Evolutionary conservation across 2,113 vertebrate species (phyloP).

Genomic region (Silurus asotus): DNA sequence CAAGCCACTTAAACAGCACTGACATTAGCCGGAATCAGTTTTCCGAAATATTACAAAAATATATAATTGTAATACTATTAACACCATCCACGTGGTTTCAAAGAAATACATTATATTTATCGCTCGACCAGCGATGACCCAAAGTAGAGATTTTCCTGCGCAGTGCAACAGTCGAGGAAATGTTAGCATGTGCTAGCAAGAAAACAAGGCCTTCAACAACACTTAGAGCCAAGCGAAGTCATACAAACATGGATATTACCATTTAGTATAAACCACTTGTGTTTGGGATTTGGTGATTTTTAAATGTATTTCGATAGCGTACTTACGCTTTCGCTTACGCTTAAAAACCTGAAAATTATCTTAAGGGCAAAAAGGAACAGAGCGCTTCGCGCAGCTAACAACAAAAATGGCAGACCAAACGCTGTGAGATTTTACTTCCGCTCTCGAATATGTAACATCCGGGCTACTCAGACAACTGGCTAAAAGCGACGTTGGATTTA

Average conservation of each 20-base stretch:
- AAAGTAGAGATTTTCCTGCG: background rate
- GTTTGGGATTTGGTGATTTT: background rate
- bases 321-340: conserved; percentile 61
- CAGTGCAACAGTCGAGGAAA: background rate
- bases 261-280: background rate
- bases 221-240: background rate
- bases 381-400: conserved; percentile 44
- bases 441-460: conserved; percentile 51
- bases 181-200: conserved; percentile 2
- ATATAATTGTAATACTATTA: background rate
- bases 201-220: conserved; percentile 27
- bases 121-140: background rate
- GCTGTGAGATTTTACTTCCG: conserved; percentile 68
- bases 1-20: background rate
- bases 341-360: conserved; percentile 40
- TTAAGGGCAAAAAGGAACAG: background rate
- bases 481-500: background rate
- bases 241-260: background rate
- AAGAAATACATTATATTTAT: background rate
- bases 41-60: background rate
- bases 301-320: background rate
- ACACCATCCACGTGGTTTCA: background rate
- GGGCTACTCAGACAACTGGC: background rate
- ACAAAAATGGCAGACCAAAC: conserved; percentile 69
- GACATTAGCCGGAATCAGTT: background rate